Base-by-base conservation (phyloP, 2,888 invertebrate genomes). In the Oeneis ivallda region DNA sequence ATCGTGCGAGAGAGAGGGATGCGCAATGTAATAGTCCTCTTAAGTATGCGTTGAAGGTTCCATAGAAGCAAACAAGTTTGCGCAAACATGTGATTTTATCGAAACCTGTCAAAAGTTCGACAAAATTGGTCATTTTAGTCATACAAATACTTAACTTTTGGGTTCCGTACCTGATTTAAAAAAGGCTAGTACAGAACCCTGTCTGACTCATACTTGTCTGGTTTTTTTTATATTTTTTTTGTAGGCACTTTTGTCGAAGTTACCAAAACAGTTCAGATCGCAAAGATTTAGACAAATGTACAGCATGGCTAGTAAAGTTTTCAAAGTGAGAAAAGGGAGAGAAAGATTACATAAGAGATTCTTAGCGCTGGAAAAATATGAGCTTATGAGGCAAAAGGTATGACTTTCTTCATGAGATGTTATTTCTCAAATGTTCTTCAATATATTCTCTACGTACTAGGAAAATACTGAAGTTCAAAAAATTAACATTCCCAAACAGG, bases 301-400 rank as follows among this genome's bases (percentile, higher is more conserved):
- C 47, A 47, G 3, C 15, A 47, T 47, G 8, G 17, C 15, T 47
- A 47, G 47, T 47, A 47, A 47, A 47, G 47, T 47, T 47, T 47
- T 47, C 47, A 47, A 47, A 47, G 15, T 15, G 47, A 17, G 17
- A 17, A 47, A 47, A 47, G 47, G 47, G 17, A 17, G 15, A 17
- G 47, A 47, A 9, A 9, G 17, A 9, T 3, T 47, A 15, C 47
- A 47, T 47, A 47, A 47, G 47, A 47, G 17, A 15, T 17, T 47
- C 2, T 47, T 47, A 17, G 47, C 47, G 9, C 15, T 47, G 47
- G 47, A 47, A 47, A 47, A 47, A 17, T 47, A 47, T 15, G 17
- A 47, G 15, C 47, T 17, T 15, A 17, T 17, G 15, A 47, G 3
- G 47, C 47, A 17, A 47, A 15, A 47, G 47, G 47, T 47, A 10